Evolutionary conservation across 2,113 vertebrate species (phyloP).

Genomic region (Promerops cafer): DNA sequence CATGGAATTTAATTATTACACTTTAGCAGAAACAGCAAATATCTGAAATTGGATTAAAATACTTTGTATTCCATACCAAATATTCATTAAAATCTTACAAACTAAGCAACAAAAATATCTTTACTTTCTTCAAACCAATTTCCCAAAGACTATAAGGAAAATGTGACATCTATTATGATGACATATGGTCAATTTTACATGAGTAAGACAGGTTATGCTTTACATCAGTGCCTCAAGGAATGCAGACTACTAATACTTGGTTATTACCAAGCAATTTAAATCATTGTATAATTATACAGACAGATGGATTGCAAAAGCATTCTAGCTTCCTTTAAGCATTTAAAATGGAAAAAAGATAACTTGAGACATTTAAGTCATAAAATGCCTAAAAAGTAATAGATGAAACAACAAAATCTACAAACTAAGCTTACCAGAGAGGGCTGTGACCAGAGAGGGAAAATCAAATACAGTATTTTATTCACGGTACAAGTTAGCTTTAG

Average conservation of each 20-base stretch:
- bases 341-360: background rate
- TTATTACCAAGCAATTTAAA: conserved; percentile 41
- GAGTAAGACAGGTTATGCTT: background rate
- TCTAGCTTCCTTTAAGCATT: background rate
- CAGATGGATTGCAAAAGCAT: background rate
- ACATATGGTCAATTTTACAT: conserved; percentile 14
- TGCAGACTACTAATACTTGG: background rate
- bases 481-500: background rate
- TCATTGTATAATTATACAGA: conserved; percentile 29
- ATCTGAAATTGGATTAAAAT: background rate
- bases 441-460: background rate
- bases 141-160: background rate
- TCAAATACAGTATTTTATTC: background rate
- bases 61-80: background rate
- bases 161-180: background rate
- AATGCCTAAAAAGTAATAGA: background rate
- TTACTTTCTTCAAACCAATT: background rate
- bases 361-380: background rate
- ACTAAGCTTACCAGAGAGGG: background rate
- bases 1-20: background rate
- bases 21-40: background rate
- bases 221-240: background rate
- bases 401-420: background rate
- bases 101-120: background rate
- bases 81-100: background rate